A percentile compares a stretch with the other conserved stretches of the same genome.
phyloP scores from a whole-genome alignment of 2,113 vertebrate species.

The Pygoscelis adeliae region DNA sequence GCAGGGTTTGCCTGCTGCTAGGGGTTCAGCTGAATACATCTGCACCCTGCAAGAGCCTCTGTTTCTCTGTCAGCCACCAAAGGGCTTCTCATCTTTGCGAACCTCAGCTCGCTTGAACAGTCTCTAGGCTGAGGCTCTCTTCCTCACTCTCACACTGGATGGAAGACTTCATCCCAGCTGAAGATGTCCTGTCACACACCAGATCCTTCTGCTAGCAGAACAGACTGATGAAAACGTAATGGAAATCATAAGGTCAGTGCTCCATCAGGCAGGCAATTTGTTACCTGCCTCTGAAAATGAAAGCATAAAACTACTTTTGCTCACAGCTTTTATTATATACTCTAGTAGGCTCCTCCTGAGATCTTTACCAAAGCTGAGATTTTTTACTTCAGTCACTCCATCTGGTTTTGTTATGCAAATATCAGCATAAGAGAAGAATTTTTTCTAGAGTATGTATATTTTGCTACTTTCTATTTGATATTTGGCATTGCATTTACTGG shows the following conservation, averaged over 20 bases:
- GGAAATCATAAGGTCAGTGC: neutral
- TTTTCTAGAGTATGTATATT: neutral
- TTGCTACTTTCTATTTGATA: neutral
- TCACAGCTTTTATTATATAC: neutral
- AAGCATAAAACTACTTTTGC: neutral
- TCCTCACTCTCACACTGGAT: neutral
- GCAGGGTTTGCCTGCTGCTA: neutral
- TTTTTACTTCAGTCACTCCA: neutral
- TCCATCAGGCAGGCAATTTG: neutral
- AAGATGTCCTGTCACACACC: neutral
- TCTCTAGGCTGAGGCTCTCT: neutral
- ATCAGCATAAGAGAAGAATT: neutral
- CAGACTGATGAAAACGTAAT: neutral
- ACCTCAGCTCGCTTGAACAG: neutral
- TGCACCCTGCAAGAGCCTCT: neutral
- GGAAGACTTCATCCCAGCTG: neutral
- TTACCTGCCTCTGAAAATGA: neutral
- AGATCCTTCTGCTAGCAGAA: neutral
- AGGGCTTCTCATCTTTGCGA: neutral
- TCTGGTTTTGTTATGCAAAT: neutral
- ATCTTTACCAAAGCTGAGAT: neutral
- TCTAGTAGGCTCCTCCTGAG: neutral
- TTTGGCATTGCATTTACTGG: neutral
- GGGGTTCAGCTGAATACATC: neutral
- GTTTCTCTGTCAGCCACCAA: neutral